These are phyloP conservation scores for Desmodus rotundus DNA, from an alignment of 2,113 vertebrate species.

Conservation along the genomic window DNA sequence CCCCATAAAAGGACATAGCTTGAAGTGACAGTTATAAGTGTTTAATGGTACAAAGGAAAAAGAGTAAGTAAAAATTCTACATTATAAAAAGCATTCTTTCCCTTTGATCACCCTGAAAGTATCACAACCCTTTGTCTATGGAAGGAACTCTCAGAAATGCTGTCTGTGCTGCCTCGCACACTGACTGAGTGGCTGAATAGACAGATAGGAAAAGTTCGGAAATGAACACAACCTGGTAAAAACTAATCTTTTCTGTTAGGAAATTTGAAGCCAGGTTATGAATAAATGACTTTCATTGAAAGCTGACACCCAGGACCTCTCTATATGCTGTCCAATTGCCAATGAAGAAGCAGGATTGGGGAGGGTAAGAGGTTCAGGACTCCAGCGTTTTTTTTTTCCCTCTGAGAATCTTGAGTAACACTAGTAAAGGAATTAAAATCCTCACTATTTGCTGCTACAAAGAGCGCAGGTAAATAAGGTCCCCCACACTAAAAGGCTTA, in stretches of 20 bases:
- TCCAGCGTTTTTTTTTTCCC: background rate
- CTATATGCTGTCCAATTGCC: slow-evolving; percentile 38
- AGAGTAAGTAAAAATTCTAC: slow-evolving; percentile 47
- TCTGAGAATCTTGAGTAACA: slow-evolving; percentile 25
- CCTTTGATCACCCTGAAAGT: background rate
- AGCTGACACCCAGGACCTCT: background rate
- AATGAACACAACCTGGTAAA: background rate
- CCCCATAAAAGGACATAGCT: slow-evolving; percentile 50
- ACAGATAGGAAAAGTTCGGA: background rate
- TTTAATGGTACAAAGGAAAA: slow-evolving; percentile 45
- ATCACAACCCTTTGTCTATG: background rate
- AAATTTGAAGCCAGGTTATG: background rate
- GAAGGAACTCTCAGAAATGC: slow-evolving; percentile 32
- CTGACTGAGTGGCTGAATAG: slow-evolving; percentile 18
- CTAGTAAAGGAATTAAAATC: slow-evolving; percentile 38
- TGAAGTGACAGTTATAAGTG: slow-evolving; percentile 30
- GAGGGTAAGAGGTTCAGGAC: rapidly evolving
- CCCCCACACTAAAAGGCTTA: background rate
- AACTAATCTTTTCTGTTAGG: background rate
- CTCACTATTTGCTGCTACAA: background rate
- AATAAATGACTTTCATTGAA: slow-evolving; percentile 27
- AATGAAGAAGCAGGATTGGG: background rate
- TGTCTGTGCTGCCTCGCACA: background rate
- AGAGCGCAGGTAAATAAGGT: slow-evolving; percentile 36
- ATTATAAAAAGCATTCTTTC: background rate